Percentiles rank a stretch among this genome's conserved stretches.
Evolutionary conservation across 2,797 vertebrate species (phyloP).

Genomic region (Smutsia temminckii): DNA sequence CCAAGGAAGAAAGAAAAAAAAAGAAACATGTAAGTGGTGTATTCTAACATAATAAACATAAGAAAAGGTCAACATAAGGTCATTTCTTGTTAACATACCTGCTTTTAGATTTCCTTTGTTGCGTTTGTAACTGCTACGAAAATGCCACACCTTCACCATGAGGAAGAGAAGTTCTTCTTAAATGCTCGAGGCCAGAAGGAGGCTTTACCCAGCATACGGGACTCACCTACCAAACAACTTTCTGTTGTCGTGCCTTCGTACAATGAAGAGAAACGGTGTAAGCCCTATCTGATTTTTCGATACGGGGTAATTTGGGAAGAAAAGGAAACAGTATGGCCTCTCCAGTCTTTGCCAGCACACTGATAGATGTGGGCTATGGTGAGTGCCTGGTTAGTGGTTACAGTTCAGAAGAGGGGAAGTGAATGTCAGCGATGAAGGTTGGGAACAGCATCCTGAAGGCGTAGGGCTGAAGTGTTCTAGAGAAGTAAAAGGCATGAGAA

Average conservation of each 20-base stretch:
- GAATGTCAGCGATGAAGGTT: neutral
- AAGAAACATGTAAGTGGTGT: neutral
- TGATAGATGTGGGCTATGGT: neutral
- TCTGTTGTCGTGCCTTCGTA: constrained; percentile 96
- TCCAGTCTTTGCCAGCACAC: neutral
- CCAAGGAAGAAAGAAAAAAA: neutral
- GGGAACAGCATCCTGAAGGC: neutral
- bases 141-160: constrained; percentile 85
- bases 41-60: neutral
- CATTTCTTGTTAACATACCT: neutral
- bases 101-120: constrained; percentile 85
- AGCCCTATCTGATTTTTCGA: constrained; percentile 82
- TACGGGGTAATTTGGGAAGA: constrained; percentile 8
- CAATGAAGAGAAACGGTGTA: constrained; percentile 95
- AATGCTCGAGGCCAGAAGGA: constrained; percentile 85
- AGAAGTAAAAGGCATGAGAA: neutral
- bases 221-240: constrained; percentile 89
- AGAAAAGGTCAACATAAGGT: neutral
- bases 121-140: constrained; percentile 89
- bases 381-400: neutral
- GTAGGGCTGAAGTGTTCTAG: neutral
- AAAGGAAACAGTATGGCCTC: neutral
- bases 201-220: constrained; percentile 89
- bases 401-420: neutral
- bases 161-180: constrained; percentile 91